phyloP scores from a whole-genome alignment of 2,888 invertebrate genomes.

The Trimorus sp. region DNA sequence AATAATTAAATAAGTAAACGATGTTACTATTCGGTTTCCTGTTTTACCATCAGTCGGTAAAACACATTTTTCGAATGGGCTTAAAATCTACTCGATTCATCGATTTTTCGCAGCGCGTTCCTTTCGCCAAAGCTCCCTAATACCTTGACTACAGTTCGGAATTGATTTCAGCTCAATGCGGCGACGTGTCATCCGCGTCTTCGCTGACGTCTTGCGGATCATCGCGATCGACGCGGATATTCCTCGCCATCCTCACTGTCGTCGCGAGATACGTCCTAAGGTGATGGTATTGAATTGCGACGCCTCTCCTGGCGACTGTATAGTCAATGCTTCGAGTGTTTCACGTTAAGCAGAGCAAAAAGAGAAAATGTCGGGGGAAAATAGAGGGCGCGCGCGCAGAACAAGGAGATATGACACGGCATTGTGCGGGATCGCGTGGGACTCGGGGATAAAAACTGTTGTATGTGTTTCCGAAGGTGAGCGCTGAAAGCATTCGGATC shows the following conservation, averaged over 20 bases:
- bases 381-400: conserved; percentile 11
- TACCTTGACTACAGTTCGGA: neutral
- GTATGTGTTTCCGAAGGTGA: conserved; percentile 37
- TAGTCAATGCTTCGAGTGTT: conserved; percentile 69
- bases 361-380: conserved; percentile 57
- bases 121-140: too few species aligned
- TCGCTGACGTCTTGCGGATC: conserved; percentile 74
- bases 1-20: too few species aligned
- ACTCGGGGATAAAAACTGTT: conserved; percentile 40
- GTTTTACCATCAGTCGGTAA: neutral
- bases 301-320: conserved; percentile 66
- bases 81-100: neutral
- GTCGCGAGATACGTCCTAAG: conserved; percentile 74
- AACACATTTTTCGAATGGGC: neutral
- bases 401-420: conserved; percentile 27
- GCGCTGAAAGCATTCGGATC: conserved; percentile 39
- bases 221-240: conserved; percentile 68
- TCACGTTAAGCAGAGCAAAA: conserved; percentile 21
- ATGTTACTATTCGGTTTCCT: neutral
- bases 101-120: too few species aligned
- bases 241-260: conserved; percentile 69
- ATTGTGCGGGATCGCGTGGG: conserved; percentile 38
- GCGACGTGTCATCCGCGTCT: conserved; percentile 76
- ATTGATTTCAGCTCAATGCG: conserved; percentile 76
- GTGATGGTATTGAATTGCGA: conserved; percentile 75